These are phyloP conservation scores for Apostichopus californicus DNA, from an alignment of 35 echinoderm and acorn worm species.

Conservation along the genomic window DNA sequence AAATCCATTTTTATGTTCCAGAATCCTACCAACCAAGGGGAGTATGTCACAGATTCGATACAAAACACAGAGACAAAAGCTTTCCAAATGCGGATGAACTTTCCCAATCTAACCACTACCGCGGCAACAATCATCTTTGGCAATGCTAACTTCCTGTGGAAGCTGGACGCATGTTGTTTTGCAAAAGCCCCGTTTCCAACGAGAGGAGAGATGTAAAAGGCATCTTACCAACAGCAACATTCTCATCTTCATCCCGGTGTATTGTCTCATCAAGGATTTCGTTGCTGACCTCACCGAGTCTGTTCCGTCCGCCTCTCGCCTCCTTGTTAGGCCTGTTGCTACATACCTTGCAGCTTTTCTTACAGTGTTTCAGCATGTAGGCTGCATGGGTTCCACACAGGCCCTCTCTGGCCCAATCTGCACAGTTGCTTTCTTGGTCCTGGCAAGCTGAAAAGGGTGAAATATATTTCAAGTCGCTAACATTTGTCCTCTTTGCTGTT, in stretches of 20 bases:
- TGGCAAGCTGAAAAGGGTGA: slow-evolving; percentile 6
- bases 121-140: background rate
- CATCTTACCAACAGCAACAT: slow-evolving; percentile 41
- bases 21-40: too few species aligned
- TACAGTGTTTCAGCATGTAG: slow-evolving; percentile 34
- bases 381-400: slow-evolving; percentile 32
- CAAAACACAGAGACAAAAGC: background rate
- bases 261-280: slow-evolving; percentile 22
- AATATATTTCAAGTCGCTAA: too few species aligned
- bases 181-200: background rate
- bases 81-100: too few species aligned
- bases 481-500: too few species aligned
- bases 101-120: background rate
- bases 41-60: too few species aligned
- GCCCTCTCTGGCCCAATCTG: slow-evolving; percentile 15
- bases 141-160: background rate
- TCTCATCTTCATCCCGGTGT: background rate
- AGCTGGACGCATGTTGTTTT: background rate
- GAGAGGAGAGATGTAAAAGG: background rate
- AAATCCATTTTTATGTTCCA: too few species aligned
- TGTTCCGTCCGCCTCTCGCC: background rate
- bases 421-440: slow-evolving; percentile 19
- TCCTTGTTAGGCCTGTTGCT: background rate
- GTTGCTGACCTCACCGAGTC: background rate
- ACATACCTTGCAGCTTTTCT: slow-evolving; percentile 36